A percentile compares a stretch with the other conserved stretches of the same genome.
These are phyloP conservation scores for Hyles euphorbiae DNA, from an alignment of 1,140 invertebrate species.

Conservation along the genomic window DNA sequence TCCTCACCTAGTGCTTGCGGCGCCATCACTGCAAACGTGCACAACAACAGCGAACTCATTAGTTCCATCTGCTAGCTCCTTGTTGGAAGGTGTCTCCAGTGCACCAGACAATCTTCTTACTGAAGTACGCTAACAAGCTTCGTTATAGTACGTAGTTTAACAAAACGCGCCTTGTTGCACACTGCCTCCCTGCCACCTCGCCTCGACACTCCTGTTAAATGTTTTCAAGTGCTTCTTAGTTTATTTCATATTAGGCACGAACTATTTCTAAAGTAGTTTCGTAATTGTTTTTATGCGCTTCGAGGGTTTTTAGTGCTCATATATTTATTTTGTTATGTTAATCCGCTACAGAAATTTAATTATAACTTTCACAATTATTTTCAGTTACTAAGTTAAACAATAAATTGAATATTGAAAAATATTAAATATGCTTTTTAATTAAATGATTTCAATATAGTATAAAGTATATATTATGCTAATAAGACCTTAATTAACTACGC, in stretches of 20 bases:
- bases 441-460: too few species aligned
- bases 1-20: constrained; percentile 50
- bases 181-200: constrained; percentile 12
- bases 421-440: too few species aligned
- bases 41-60: constrained; percentile 61
- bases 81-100: constrained; percentile 48
- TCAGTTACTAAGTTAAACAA: too few species aligned
- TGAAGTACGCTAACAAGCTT: constrained; percentile 67
- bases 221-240: constrained; percentile 24
- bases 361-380: too few species aligned
- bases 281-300: not conserved
- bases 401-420: too few species aligned
- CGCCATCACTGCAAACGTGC: constrained; percentile 38
- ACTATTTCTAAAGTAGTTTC: not conserved
- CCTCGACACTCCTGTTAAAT: constrained; percentile 29
- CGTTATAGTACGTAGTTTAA: constrained; percentile 54
- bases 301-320: too few species aligned
- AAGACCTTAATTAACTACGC: too few species aligned
- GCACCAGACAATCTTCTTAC: constrained; percentile 58
- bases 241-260: constrained; percentile 1
- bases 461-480: too few species aligned
- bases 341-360: too few species aligned
- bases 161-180: constrained; percentile 43
- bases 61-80: constrained; percentile 56
- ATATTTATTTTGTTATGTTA: too few species aligned